These are phyloP conservation scores for Heliconius aoede DNA, from an alignment of 2,888 invertebrate species.

Conservation along the genomic window DNA sequence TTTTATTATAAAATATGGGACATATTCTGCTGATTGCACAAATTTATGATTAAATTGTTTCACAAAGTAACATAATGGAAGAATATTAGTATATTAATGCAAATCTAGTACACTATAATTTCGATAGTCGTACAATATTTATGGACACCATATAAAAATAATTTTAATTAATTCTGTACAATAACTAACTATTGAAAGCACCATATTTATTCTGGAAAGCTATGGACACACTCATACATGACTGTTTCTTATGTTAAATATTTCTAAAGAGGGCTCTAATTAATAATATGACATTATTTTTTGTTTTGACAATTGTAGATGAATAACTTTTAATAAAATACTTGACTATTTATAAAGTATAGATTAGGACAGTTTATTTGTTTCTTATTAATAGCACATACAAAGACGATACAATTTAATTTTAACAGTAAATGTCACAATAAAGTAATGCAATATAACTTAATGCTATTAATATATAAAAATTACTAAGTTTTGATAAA, in stretches of 20 bases:
- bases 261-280: conserved; percentile 21
- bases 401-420: conserved; percentile 2
- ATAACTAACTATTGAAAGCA: conserved; percentile 81
- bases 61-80: conserved; percentile 45
- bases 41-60: conserved; percentile 40
- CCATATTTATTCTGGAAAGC: conserved; percentile 76
- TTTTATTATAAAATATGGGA: conserved; percentile 47
- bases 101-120: conserved; percentile 31
- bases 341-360: not conserved
- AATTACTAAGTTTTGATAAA: conserved; percentile 23
- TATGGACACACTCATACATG: conserved; percentile 56
- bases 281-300: not conserved
- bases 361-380: conserved; percentile 6
- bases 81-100: conserved; percentile 44
- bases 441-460: conserved; percentile 14
- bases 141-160: conserved; percentile 68
- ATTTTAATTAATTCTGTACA: conserved; percentile 83
- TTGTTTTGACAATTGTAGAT: conserved; percentile 7
- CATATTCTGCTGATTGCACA: conserved; percentile 61
- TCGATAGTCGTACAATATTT: conserved; percentile 53
- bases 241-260: conserved; percentile 55
- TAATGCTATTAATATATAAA: conserved; percentile 14
- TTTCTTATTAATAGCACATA: conserved; percentile 10
- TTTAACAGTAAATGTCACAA: conserved; percentile 10
- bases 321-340: conserved; percentile 15